Conservation (phyloP, 1,140 invertebrate genomes). For the Caenorhabditis inopinata region DNA sequence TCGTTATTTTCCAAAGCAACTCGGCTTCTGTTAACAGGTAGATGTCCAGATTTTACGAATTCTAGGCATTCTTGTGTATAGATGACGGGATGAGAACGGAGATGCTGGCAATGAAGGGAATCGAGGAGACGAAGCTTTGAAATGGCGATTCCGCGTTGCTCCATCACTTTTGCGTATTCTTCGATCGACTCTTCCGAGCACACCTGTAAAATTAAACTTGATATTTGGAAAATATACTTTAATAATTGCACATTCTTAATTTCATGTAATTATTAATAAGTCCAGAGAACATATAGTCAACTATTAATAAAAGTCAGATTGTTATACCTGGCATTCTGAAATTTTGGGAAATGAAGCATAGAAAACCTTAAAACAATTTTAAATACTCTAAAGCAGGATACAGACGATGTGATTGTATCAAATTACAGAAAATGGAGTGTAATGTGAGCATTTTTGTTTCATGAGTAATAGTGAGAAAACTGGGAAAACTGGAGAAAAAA, state of each 20-base stretch:
- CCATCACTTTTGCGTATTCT: conserved; percentile 23
- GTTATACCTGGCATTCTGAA: too few species aligned
- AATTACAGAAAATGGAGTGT: too few species aligned
- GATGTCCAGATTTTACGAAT: conserved; percentile 13
- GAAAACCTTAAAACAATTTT: too few species aligned
- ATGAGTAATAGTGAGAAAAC: too few species aligned
- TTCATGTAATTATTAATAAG: too few species aligned
- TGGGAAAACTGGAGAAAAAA: background rate
- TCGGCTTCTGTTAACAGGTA: background rate
- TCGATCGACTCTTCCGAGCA: conserved; percentile 42
- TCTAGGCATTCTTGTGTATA: conserved; percentile 31
- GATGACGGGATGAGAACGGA: conserved; percentile 32
- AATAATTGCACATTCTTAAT: background rate
- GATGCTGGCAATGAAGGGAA: conserved; percentile 39
- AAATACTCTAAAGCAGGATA: too few species aligned
- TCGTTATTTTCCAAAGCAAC: background rate
- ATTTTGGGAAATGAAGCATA: too few species aligned
- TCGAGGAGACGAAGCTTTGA: conserved; percentile 15
- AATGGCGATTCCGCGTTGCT: background rate
- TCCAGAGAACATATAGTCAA: too few species aligned
- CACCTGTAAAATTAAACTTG: conserved; percentile 10
- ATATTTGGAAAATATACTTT: background rate
- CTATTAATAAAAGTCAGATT: too few species aligned
- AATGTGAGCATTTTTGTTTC: too few species aligned
- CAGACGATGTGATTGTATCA: too few species aligned